These are phyloP conservation scores for Bombycilla garrulus DNA, from an alignment of 2,113 vertebrate genomes.

Conservation along the genomic window DNA sequence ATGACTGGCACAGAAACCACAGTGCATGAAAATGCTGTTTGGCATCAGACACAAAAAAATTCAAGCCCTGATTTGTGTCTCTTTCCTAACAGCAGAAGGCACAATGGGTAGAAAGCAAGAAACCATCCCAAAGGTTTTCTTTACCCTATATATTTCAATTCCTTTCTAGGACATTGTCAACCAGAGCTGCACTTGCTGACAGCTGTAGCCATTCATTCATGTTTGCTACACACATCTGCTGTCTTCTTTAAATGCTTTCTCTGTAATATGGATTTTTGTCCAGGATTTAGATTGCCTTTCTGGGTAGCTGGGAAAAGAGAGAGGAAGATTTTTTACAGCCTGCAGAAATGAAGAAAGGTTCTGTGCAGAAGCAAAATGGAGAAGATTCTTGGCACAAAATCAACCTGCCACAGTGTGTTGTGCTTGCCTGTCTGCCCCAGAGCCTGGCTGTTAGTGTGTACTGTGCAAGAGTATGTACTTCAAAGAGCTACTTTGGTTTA, in stretches of 20 bases:
- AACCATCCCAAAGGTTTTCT: not conserved
- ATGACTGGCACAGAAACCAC: not conserved
- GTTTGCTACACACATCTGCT: not conserved
- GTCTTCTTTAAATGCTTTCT: not conserved
- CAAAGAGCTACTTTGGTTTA: not conserved
- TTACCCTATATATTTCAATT: not conserved
- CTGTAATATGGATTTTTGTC: not conserved
- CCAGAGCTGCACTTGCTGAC: not conserved
- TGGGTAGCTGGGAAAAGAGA: not conserved
- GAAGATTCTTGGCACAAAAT: not conserved
- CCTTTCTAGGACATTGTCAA: not conserved
- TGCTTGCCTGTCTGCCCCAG: not conserved
- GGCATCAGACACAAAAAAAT: not conserved
- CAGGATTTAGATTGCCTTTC: not conserved
- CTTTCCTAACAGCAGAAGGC: not conserved
- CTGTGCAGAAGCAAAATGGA: not conserved
- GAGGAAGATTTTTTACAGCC: not conserved
- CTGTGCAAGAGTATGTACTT: not conserved
- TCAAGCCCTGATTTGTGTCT: not conserved
- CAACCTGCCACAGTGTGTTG: not conserved
- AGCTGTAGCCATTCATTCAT: not conserved
- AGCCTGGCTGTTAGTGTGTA: not conserved
- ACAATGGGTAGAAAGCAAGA: not conserved
- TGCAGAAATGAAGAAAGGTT: not conserved
- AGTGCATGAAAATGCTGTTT: not conserved